Percentiles rank a stretch among this genome's conserved stretches.
Evolutionary conservation across 23 tunicate genomes (phyloP).

Genomic region (Halocynthia roretzi): DNA sequence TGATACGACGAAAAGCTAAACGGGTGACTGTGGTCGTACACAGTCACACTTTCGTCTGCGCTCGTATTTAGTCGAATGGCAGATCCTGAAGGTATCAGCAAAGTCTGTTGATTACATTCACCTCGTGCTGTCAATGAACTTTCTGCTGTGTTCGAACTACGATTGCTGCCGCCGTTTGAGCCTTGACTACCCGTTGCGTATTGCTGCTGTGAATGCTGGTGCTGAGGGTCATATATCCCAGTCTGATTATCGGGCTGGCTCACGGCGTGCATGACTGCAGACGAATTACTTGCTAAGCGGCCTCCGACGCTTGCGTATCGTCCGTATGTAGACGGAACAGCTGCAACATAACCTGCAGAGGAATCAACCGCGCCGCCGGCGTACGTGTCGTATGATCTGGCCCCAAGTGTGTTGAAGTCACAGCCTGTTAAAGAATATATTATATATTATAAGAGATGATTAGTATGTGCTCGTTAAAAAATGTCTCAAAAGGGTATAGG

Average conservation of each 20-base stretch:
- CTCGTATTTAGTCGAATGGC: neutral
- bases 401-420: slow-evolving; percentile 16
- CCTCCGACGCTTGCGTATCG: neutral
- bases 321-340: neutral
- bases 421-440: slow-evolving; percentile 3
- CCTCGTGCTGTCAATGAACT: neutral
- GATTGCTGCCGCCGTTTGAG: slow-evolving; percentile 8
- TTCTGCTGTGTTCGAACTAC: neutral
- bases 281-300: neutral
- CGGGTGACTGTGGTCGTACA: slow-evolving; percentile 16
- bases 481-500: too few relatives aligned
- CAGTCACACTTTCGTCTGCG: neutral
- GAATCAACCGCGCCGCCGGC: slow-evolving; percentile 5
- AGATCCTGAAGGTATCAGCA: slow-evolving; percentile 16
- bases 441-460: too few relatives aligned
- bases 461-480: too few relatives aligned
- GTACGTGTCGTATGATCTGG: slow-evolving; percentile 3
- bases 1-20: neutral
- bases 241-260: neutral
- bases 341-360: neutral
- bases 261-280: neutral
- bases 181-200: neutral
- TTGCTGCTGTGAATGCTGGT: neutral
- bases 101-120: slow-evolving; percentile 1
- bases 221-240: neutral